These are phyloP conservation scores for Euplagia quadripunctaria DNA, from an alignment of 2,888 invertebrate genomes.

Conservation along the genomic window DNA sequence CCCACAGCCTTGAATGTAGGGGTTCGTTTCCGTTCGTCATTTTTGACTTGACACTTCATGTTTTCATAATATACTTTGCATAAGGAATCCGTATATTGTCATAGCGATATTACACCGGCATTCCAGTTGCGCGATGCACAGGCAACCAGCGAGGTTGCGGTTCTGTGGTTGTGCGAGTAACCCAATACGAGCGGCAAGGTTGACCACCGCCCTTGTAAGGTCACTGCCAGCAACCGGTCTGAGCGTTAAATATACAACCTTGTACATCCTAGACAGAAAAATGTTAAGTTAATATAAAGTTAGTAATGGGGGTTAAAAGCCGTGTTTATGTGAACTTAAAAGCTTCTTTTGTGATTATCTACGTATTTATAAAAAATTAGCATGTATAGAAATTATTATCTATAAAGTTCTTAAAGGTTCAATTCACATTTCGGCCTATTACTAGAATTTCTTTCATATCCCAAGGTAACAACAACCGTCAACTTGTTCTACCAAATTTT, in stretches of 20 bases:
- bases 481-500: no score
- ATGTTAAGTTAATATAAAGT: no score
- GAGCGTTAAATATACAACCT: not conserved
- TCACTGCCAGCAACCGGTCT: constrained; percentile 53
- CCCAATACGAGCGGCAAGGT: constrained; percentile 54
- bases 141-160: constrained; percentile 37
- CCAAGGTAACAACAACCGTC: no score
- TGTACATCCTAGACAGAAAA: not conserved
- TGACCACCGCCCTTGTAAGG: constrained; percentile 57
- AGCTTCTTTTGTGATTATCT: no score
- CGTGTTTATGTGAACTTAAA: no score
- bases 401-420: no score
- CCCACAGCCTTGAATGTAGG: no score
- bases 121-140: constrained; percentile 20
- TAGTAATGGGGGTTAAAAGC: no score
- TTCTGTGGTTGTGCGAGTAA: constrained; percentile 46
- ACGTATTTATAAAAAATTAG: no score
- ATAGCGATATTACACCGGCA: constrained; percentile 9
- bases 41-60: not conserved
- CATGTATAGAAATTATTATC: no score
- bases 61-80: not conserved
- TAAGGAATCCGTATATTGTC: not conserved
- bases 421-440: no score
- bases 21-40: not conserved
- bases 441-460: no score